Evolutionary conservation across 2,113 vertebrate species (phyloP).

Genomic region (Xenopus tropicalis): DNA sequence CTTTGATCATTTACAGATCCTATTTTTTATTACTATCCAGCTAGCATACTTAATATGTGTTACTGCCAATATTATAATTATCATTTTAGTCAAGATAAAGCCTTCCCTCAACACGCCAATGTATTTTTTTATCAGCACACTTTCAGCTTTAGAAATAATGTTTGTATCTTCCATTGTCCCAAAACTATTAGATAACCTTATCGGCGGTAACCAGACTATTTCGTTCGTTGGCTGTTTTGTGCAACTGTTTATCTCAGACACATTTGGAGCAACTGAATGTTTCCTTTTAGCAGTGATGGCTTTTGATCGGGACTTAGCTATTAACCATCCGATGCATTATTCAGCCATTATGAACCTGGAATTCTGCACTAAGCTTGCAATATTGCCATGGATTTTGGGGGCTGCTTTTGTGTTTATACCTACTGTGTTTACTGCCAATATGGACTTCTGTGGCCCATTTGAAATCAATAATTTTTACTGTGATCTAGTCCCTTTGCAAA

Average conservation of each 20-base stretch:
- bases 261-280: constrained; percentile 42
- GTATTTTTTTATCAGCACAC: constrained; percentile 39
- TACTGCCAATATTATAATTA: constrained; percentile 1
- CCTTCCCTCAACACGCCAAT: constrained; percentile 22
- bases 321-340: constrained; percentile 53
- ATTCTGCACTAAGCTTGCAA: constrained; percentile 43
- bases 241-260: constrained; percentile 51
- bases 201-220: constrained; percentile 16
- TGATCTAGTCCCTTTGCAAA: constrained; percentile 50
- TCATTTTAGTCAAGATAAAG: neutral
- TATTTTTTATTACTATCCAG: neutral
- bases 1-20: neutral
- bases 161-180: constrained; percentile 17
- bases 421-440: constrained; percentile 45
- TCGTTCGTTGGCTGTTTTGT: constrained; percentile 42
- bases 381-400: constrained; percentile 45
- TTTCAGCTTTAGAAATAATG: constrained; percentile 28
- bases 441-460: constrained; percentile 54
- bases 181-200: constrained; percentile 19
- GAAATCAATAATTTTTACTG: constrained; percentile 52
- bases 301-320: constrained; percentile 37
- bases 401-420: constrained; percentile 48
- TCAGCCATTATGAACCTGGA: constrained; percentile 43
- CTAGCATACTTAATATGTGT: neutral
- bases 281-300: constrained; percentile 53